Base-by-base conservation (phyloP, 2,797 vertebrate species). In the Lophius americanus region DNA sequence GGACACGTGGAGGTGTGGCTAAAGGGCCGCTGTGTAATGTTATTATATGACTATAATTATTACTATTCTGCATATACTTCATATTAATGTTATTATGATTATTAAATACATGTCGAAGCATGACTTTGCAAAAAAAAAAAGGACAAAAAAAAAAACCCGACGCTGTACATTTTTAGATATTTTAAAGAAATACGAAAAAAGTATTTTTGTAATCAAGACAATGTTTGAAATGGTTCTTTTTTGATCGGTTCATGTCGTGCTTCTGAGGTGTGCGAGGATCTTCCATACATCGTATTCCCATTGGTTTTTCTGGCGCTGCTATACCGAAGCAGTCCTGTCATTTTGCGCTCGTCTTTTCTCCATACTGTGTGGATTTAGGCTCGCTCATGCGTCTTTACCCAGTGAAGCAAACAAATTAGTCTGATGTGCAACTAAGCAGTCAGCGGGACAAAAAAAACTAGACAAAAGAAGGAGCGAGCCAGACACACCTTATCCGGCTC, bases 121-220 rank as follows among this genome's bases (percentile, higher is more conserved):
- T 93, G 92, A 93, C 76, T 90, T 92, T 85, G 88, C 85, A 91
- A 86, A 89, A 83, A 87, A 80, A 69, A 51, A 39, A 64, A 49
- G 10, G 41, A 42, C 8, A 11, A 44, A 57, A 73, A 71, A 79
- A 84, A 84, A 78, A 67, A 76, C 36, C 12, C 66, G 63, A 89
- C 85, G 89, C 90, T 94, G 93, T 92, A 93, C 85, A 92, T 94
- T 93, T 93, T 92, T 93, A 90, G 91, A 93, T 92, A 93, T 94
- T 92, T 94, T 93, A 90, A 91, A 89, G 89, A 90, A 85, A 86
- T 90, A 92, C 91, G 23, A 88, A 90, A 92, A 91, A 90, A 79
- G 90, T 94, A 94, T 94, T 94, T 94, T 94, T 94, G 86, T 94
- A 94, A 94, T 92, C 89, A 86, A 91, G 86, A 84, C 84, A 32